Evolutionary conservation across 2,797 vertebrate species (phyloP).

Genomic region (Helarctos malayanus): DNA sequence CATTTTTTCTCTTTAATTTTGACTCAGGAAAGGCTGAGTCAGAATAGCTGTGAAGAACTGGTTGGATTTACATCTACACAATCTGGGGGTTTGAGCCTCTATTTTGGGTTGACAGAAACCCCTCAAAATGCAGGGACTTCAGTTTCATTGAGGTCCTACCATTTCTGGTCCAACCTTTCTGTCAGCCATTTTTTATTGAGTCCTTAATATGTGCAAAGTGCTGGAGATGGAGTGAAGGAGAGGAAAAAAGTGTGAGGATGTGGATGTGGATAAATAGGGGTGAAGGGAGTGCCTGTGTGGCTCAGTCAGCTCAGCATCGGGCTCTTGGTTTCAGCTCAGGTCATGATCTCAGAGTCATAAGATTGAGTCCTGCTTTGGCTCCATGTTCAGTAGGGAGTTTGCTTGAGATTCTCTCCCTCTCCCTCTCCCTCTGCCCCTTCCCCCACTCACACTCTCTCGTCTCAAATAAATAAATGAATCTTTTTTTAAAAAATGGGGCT

Average conservation of each 20-base stretch:
- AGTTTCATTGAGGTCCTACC: not conserved
- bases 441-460: not conserved
- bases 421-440: not conserved
- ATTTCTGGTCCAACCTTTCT: not conserved
- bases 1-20: conserved; percentile 3
- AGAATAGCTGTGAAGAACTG: not conserved
- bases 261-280: rapidly evolving
- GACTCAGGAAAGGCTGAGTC: not conserved
- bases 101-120: not conserved
- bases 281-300: not conserved
- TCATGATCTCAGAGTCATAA: not conserved
- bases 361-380: not conserved
- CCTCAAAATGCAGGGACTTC: not conserved
- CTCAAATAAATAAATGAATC: not conserved
- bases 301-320: not conserved
- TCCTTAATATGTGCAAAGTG: not conserved
- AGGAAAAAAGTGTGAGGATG: not conserved
- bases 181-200: not conserved
- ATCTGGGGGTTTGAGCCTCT: not conserved
- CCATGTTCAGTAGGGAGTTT: not conserved
- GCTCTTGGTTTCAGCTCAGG: not conserved
- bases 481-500: too few relatives aligned
- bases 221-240: not conserved
- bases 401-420: not conserved
- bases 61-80: not conserved